These are phyloP conservation scores for Dromaius novaehollandiae DNA, from an alignment of 2,113 vertebrate genomes.

Conservation along the genomic window DNA sequence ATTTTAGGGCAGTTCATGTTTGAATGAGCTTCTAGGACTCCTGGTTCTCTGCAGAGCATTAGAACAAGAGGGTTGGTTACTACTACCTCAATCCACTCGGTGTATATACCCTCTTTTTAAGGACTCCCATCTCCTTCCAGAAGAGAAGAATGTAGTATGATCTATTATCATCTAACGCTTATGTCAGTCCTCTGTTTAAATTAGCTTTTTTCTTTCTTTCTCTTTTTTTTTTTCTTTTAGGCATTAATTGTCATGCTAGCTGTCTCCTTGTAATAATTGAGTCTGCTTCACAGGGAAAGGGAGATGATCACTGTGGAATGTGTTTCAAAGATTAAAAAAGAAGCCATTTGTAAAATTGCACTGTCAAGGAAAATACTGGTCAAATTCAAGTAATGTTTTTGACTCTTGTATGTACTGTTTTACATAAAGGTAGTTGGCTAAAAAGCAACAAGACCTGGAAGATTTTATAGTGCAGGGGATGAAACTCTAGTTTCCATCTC, in stretches of 20 bases:
- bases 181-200: not conserved
- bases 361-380: not conserved
- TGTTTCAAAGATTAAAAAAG: not conserved
- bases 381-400: not conserved
- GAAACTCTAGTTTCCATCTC: not conserved
- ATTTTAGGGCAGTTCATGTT: not conserved
- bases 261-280: slow-evolving; percentile 17
- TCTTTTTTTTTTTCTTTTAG: not conserved
- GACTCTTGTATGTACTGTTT: accelerated
- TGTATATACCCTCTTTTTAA: not conserved
- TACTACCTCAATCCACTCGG: not conserved
- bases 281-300: not conserved
- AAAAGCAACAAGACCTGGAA: not conserved
- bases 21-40: not conserved
- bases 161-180: not conserved
- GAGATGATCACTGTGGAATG: not conserved
- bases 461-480: not conserved
- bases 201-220: not conserved
- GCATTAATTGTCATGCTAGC: slow-evolving; percentile 5
- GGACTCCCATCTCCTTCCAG: not conserved
- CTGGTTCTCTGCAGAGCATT: not conserved
- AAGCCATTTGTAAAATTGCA: not conserved
- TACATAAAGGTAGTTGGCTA: not conserved
- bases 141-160: not conserved
- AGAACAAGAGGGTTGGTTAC: not conserved